Evolutionary conservation across 2,888 invertebrate species (phyloP), one percentile per base, ranked within the genome.

Genomic region (Chloroclysta siterata): DNA sequence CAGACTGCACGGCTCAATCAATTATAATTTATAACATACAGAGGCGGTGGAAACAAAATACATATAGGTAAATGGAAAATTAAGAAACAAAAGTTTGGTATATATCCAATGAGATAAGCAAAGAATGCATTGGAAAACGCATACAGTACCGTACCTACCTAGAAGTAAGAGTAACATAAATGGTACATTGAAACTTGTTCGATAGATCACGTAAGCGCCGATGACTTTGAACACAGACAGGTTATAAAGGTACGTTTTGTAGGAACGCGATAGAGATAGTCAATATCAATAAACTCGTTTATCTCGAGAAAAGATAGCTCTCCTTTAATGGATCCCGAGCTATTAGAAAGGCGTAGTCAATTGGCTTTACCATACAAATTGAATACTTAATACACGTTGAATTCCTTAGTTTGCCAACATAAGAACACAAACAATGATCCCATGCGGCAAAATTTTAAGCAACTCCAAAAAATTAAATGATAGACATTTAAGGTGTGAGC

Each of bases 261-360:
- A 72, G 71, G 66, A 76, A 68, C 73, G 74, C 76, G 75, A 82
- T 74, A 82, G 74, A 75, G 75, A 82, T 74, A 82, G 79, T 50
- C 78, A 83, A 85, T 86, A 86, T 83, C 82, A 85, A 84, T 84
- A 85, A 83, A 83, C 84, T 78, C 72, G 82, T 84, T 22, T 83
- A 83, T 80, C 80, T 83, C 63, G 70, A 74, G 83, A 81, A 76
- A 73, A 83, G 83, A 84, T 80, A 79, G 77, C 72, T 77, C 77
- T 80, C 83, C 81, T 83, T 82, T 81, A 78, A 84, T 79, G 79
- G 79, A 56, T 68, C 66, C 66, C 53, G 51, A 63, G 22, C 51
- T 51, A 51, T 58, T 65, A 65, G 61, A 70, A 68, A 59, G 44
- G 64, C 33, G 53, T 46, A 64, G 22, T 46, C 15, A 53, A 15